Base-by-base conservation (phyloP, 1,140 invertebrate genomes). In the Cydia pomonella region DNA sequence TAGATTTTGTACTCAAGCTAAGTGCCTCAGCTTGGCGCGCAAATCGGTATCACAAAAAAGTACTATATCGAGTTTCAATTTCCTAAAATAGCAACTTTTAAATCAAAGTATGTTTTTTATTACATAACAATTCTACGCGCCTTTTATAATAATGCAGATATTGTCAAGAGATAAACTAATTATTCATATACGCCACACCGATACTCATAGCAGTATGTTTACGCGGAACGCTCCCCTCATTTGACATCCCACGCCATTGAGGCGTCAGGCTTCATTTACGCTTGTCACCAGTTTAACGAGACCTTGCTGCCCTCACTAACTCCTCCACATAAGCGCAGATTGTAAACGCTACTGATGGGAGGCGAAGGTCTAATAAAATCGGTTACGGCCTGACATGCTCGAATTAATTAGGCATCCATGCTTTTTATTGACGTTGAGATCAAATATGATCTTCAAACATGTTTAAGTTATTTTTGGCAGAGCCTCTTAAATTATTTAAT, bases 201-300 rank as follows among this genome's bases (percentile, higher is more conserved):
- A n/a, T 18, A 50, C 4, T 18, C 5, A 50, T n/a, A 50, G 47
- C 47, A 50, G 47, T 50, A 21, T 69, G 64, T 69, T 69, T 69
- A 69, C 64, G 27, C 16, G n/a, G n/a, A 69, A 18, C 29, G 18
- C 64, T 82, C 77, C 77, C 78, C 77, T 80, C 78, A 80, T 79
- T 80, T 77, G 78, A 79, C 75, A 77, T 77, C 50, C 47, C 78
- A 80, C 80, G 76, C 77, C 80, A 82, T 82, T 80, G 80, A 78
- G 74, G 78, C 77, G 77, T 77, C 79, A 80, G 76, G 80, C 74
- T 82, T 82, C 80, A 82, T 82, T 82, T 82, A 73, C 75, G 50
- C 50, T 73, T 72, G 50, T 73, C 62, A 69, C 80, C 76, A 76
- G 13, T 53, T 13, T 76, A 73, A 77, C 13, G 23, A 75, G 77